A percentile compares a stretch with the other conserved stretches of the same genome.
Conservation (phyloP, 1,140 invertebrate species). For the Zaprionus vittiger region DNA sequence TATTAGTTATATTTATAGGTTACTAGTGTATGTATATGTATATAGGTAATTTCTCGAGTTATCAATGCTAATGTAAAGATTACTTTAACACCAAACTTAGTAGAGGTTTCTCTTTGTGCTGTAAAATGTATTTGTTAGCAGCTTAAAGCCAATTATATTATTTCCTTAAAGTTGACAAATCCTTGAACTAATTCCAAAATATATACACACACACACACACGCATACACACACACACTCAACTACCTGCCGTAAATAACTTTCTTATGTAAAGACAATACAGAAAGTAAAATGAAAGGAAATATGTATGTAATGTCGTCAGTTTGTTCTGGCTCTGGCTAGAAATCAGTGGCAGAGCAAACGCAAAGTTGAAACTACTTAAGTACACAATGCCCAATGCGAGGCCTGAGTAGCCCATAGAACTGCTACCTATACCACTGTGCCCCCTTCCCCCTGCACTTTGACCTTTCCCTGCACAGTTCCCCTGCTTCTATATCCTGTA, state of each 20-base stretch:
- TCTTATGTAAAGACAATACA: conserved; percentile 35
- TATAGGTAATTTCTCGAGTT: neutral
- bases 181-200: conserved; percentile 40
- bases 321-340: conserved; percentile 5
- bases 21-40: no score
- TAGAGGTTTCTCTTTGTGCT: neutral
- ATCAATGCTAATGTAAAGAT: neutral
- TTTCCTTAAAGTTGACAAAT: conserved; percentile 21
- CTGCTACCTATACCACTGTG: neutral
- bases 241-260: no score
- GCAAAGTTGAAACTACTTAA: conserved; percentile 42
- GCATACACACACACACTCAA: neutral
- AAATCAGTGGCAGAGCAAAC: conserved; percentile 20
- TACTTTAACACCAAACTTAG: neutral
- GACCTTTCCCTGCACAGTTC: neutral
- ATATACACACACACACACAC: neutral
- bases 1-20: no score
- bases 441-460: neutral
- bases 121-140: neutral
- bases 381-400: conserved; percentile 35
- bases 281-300: conserved; percentile 22
- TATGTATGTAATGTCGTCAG: conserved; percentile 8
- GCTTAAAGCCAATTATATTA: conserved; percentile 20
- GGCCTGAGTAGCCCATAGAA: neutral
- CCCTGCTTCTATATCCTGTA: conserved; percentile 42